Percentiles rank a stretch among this genome's conserved stretches.
Conservation (phyloP, 2,797 vertebrate species). For the Amphiprion clarkii region DNA sequence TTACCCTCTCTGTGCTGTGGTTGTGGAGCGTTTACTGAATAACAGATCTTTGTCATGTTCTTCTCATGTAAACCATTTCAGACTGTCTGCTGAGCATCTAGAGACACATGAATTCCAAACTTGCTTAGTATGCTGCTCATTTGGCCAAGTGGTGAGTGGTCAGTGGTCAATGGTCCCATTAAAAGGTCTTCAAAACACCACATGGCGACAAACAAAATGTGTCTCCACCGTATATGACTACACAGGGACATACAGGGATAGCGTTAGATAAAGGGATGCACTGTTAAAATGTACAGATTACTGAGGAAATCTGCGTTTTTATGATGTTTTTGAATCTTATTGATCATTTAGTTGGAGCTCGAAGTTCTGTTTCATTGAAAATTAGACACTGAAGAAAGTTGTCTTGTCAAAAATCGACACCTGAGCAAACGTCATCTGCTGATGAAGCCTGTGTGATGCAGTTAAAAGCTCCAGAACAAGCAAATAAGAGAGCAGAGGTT, state of each 20-base stretch:
- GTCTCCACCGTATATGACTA: neutral
- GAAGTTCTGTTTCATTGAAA: neutral
- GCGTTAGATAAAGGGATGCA: neutral
- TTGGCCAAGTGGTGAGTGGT: slow-evolving; percentile 17
- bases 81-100: slow-evolving; percentile 1
- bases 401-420: neutral
- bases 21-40: slow-evolving; percentile 27
- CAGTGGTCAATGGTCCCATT: slow-evolving; percentile 13
- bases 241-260: neutral
- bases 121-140: slow-evolving; percentile 10
- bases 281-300: neutral
- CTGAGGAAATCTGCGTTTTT: too few relatives aligned
- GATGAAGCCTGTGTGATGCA: too few relatives aligned
- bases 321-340: neutral
- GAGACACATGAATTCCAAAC: slow-evolving; percentile 44
- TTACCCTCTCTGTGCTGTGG: slow-evolving; percentile 35
- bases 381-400: neutral
- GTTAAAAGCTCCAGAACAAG: too few relatives aligned
- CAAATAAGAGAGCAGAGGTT: too few relatives aligned
- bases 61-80: slow-evolving; percentile 17
- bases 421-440: neutral
- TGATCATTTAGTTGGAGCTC: neutral
- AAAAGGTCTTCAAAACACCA: slow-evolving; percentile 8
- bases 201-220: neutral
- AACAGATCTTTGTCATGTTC: slow-evolving; percentile 21